phyloP scores from a whole-genome alignment of 2,113 vertebrate species.

The Gasterosteus nipponicus region DNA sequence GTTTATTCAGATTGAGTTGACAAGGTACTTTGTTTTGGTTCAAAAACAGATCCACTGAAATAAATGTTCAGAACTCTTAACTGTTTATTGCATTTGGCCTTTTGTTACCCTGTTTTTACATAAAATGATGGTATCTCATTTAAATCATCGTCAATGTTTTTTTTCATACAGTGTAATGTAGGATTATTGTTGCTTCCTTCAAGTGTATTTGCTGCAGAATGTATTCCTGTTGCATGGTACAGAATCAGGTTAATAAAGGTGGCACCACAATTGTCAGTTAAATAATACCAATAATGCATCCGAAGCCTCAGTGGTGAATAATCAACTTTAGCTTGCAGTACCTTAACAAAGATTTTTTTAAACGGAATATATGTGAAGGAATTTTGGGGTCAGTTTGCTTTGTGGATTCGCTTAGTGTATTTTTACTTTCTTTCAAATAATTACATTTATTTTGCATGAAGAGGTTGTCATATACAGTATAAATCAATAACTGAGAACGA shows the following conservation, averaged over 20 bases:
- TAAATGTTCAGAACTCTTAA: conserved; percentile 44
- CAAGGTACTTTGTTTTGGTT: conserved; percentile 48
- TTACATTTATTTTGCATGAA: conserved; percentile 58
- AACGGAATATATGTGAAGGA: conserved; percentile 27
- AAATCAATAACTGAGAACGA: conserved; percentile 44
- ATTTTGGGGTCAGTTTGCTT: conserved; percentile 25
- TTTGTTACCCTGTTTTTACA: conserved; percentile 56
- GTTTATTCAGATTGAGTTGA: conserved; percentile 7
- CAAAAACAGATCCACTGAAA: conserved; percentile 31
- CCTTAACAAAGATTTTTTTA: conserved; percentile 61
- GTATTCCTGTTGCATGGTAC: conserved; percentile 77
- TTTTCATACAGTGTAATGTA: conserved; percentile 73
- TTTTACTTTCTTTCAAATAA: conserved; percentile 34
- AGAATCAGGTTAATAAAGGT: conserved; percentile 20
- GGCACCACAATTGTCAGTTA: conserved; percentile 23
- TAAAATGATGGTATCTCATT: conserved; percentile 24
- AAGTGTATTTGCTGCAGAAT: conserved; percentile 80
- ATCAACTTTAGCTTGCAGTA: not conserved
- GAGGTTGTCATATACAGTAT: conserved; percentile 41
- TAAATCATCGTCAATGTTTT: conserved; percentile 31
- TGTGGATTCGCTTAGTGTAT: conserved; percentile 13
- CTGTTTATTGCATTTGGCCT: conserved; percentile 8
- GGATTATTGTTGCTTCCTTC: conserved; percentile 67
- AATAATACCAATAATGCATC: conserved; percentile 56
- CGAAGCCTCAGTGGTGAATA: conserved; percentile 55